These are phyloP conservation scores for Trichopria drosophilae DNA, from an alignment of 2,888 invertebrate genomes.

Conservation along the genomic window DNA sequence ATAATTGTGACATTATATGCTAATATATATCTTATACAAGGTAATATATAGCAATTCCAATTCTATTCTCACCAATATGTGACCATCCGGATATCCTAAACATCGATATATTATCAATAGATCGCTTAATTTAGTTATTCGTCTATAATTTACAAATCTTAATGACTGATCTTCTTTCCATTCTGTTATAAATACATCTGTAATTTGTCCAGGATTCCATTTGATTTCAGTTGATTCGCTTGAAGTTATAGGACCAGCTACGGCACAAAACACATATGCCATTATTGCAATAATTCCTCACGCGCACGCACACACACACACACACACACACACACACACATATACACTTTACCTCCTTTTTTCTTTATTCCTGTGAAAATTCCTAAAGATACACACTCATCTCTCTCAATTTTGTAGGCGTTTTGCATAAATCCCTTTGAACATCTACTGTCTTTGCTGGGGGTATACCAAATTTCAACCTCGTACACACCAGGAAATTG, in stretches of 20 bases:
- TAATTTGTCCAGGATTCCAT: slow-evolving; percentile 1
- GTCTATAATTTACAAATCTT: not conserved
- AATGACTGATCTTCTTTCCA: not conserved
- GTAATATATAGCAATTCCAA: too few species aligned
- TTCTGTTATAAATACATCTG: not conserved
- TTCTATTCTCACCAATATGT: not conserved
- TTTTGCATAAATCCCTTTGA: not conserved
- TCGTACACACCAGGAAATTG: slow-evolving; percentile 1
- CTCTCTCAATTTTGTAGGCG: not conserved
- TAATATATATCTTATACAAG: too few species aligned
- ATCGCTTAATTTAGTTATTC: not conserved
- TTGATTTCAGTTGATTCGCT: not conserved
- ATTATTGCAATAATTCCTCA: not conserved
- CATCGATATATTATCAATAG: not conserved
- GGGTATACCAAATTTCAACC: too few species aligned
- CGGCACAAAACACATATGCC: not conserved
- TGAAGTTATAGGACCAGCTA: not conserved
- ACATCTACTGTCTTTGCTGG: not conserved
- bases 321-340: not conserved
- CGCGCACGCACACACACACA: not conserved
- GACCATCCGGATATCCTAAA: not conserved
- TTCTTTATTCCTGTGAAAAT: not conserved
- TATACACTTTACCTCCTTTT: not conserved
- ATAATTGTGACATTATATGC: too few species aligned
- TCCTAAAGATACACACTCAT: not conserved